Evolutionary conservation across 2,113 vertebrate genomes (phyloP).

Genomic region (Coregonus clupeaformis): DNA sequence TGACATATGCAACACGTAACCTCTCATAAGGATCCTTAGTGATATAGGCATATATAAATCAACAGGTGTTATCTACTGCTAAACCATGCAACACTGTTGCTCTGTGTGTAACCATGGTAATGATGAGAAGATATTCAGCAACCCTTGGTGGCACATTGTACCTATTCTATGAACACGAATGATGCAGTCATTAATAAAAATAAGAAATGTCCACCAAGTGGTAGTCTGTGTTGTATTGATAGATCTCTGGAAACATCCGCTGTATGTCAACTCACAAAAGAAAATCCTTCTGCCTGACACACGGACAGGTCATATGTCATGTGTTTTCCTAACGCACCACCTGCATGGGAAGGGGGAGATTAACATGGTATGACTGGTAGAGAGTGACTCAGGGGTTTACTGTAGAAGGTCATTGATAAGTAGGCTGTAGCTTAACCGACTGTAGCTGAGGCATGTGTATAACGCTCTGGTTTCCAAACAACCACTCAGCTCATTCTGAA

Average conservation of each 20-base stretch:
- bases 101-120: not conserved
- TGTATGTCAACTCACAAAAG: not conserved
- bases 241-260: no score
- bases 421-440: not conserved
- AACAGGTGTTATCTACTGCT: not conserved
- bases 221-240: no score
- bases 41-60: constrained; percentile 25
- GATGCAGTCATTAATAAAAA: not conserved
- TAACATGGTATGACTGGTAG: constrained; percentile 30
- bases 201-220: no score
- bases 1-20: constrained; percentile 29
- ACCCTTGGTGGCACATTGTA: not conserved
- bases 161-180: not conserved
- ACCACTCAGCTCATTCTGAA: not conserved
- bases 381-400: constrained; percentile 34
- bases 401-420: not conserved
- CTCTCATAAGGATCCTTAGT: constrained; percentile 17
- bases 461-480: not conserved
- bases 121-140: not conserved
- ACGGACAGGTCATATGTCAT: not conserved
- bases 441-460: not conserved
- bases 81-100: not conserved
- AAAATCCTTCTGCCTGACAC: not conserved
- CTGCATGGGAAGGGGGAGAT: not conserved
- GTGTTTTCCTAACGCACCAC: not conserved